Conservation (phyloP, 2,888 invertebrate species). For the Troides oblongomaculatus region DNA sequence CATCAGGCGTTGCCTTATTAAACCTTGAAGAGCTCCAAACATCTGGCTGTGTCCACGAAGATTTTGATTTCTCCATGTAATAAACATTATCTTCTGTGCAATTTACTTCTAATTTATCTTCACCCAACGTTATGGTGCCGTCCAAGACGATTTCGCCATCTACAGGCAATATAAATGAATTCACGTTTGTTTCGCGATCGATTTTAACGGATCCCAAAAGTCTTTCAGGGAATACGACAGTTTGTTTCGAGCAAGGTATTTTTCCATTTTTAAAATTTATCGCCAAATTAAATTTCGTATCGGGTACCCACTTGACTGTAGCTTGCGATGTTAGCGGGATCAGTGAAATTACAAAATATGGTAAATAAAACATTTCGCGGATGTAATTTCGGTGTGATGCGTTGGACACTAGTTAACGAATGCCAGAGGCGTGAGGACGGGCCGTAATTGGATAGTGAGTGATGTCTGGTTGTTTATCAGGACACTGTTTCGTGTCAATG, state of each 20-base stretch:
- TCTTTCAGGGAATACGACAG: slow-evolving; percentile 60
- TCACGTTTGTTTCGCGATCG: slow-evolving; percentile 46
- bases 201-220: slow-evolving; percentile 51
- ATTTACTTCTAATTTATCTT: slow-evolving; percentile 45
- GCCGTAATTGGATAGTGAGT: slow-evolving; percentile 59
- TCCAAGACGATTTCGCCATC: slow-evolving; percentile 64
- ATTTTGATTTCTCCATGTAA: slow-evolving; percentile 52
- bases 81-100: slow-evolving; percentile 49
- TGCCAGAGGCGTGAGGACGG: slow-evolving; percentile 44
- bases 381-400: slow-evolving; percentile 34
- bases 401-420: slow-evolving; percentile 44
- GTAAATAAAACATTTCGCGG: slow-evolving; percentile 32
- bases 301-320: slow-evolving; percentile 63
- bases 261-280: slow-evolving; percentile 57
- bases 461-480: slow-evolving; percentile 58
- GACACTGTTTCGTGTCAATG: slow-evolving; percentile 45
- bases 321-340: slow-evolving; percentile 44
- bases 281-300: slow-evolving; percentile 59
- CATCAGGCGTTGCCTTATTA: slow-evolving; percentile 73
- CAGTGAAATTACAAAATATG: slow-evolving; percentile 35
- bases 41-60: slow-evolving; percentile 62
- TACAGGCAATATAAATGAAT: slow-evolving; percentile 60
- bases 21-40: slow-evolving; percentile 67
- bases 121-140: slow-evolving; percentile 52
- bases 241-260: slow-evolving; percentile 65